These are phyloP conservation scores for Stomatorhinus ivindoensis DNA, from an alignment of 2,113 vertebrate genomes.

Conservation along the genomic window DNA sequence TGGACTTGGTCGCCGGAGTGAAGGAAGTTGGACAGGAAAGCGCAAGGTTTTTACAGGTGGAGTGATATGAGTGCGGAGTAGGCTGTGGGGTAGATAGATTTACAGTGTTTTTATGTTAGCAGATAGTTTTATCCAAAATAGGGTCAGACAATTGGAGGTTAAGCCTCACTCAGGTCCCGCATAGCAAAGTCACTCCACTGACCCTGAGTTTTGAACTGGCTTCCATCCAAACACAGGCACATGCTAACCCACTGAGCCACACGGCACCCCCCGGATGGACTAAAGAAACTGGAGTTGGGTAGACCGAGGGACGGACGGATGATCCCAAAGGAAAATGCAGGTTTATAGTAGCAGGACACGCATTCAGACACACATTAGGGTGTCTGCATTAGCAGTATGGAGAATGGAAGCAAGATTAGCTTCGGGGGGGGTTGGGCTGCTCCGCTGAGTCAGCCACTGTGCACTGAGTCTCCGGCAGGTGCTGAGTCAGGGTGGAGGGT, in stretches of 20 bases:
- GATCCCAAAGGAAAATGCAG: neutral
- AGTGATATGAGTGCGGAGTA: neutral
- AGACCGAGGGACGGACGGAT: neutral
- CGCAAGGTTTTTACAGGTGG: neutral
- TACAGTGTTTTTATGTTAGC: neutral
- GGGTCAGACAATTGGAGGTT: neutral
- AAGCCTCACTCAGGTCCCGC: neutral
- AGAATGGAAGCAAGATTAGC: neutral
- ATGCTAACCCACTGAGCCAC: neutral
- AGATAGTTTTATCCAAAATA: neutral
- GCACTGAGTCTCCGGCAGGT: slow-evolving; percentile 39
- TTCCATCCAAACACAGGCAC: neutral
- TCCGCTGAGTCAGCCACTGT: neutral
- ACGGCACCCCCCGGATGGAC: neutral
- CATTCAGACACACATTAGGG: neutral
- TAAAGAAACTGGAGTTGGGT: neutral
- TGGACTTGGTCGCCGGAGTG: neutral
- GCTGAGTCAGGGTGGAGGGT: slow-evolving; percentile 58
- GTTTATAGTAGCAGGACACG: neutral
- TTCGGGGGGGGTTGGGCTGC: neutral
- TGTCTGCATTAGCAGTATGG: neutral
- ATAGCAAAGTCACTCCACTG: neutral
- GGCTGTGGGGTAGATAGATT: neutral
- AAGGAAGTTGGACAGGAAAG: neutral
- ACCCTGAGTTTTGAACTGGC: neutral